A percentile compares a stretch with the other conserved stretches of the same genome.
Evolutionary conservation across 2,797 vertebrate species (phyloP).

Genomic region (Phrynocephalus forsythii): DNA sequence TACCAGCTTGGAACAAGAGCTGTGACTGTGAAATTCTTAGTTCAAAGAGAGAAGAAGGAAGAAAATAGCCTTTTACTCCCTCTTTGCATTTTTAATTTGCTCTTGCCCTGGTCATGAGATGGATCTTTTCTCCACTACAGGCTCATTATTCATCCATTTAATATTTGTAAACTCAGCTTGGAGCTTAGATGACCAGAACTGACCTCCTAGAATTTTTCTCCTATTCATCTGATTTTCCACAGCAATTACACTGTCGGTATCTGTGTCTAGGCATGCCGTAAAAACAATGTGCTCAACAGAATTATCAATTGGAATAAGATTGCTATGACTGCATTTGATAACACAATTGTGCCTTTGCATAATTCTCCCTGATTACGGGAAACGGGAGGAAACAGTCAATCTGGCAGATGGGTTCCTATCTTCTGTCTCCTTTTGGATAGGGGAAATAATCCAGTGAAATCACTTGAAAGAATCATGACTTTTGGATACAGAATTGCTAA

Average conservation of each 20-base stretch:
- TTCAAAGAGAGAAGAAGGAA: neutral
- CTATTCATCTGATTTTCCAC: slow-evolving; percentile 52
- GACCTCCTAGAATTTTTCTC: slow-evolving; percentile 53
- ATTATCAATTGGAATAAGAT: slow-evolving; percentile 50
- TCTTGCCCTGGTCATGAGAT: slow-evolving; percentile 9
- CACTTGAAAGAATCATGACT: slow-evolving; percentile 43
- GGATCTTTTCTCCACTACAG: slow-evolving; percentile 39
- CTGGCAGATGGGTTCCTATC: slow-evolving; percentile 52
- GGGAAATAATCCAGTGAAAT: slow-evolving; percentile 37
- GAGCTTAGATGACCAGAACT: neutral
- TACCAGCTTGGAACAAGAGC: slow-evolving; percentile 17
- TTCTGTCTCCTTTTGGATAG: neutral
- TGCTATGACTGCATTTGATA: slow-evolving; percentile 53
- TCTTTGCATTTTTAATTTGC: neutral
- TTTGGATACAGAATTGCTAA: slow-evolving; percentile 50
- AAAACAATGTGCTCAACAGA: slow-evolving; percentile 50
- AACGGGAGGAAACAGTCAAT: slow-evolving; percentile 41
- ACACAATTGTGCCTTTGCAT: slow-evolving; percentile 52
- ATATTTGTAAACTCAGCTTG: slow-evolving; percentile 40
- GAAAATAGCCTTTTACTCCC: slow-evolving; percentile 16
- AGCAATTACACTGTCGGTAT: slow-evolving; percentile 45
- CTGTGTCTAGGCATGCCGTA: slow-evolving; percentile 48
- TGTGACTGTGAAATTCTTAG: slow-evolving; percentile 4
- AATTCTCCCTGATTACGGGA: slow-evolving; percentile 58
- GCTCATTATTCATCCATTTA: slow-evolving; percentile 48